Evolutionary conservation across 2,888 invertebrate genomes (phyloP).

Genomic region (Cynaeus angustus): DNA sequence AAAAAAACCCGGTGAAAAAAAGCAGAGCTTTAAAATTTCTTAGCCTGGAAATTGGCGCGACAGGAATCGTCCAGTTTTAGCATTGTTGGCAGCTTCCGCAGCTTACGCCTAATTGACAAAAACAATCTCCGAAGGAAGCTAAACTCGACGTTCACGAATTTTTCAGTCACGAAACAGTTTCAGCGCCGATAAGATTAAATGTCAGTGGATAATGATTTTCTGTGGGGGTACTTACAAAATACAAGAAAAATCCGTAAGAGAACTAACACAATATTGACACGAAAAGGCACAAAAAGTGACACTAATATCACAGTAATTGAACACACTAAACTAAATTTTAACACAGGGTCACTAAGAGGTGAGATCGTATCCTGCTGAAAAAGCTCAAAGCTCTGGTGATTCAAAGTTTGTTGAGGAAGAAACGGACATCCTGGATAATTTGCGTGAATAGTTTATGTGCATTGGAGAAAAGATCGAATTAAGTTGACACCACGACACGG

Average conservation of each 20-base stretch:
- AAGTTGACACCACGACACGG: constrained; percentile 37
- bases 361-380: constrained; percentile 14
- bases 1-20: constrained; percentile 7
- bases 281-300: constrained; percentile 41
- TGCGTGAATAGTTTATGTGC: constrained; percentile 27
- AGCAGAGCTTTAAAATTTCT: constrained; percentile 17
- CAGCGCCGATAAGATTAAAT: constrained; percentile 42
- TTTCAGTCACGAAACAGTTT: constrained; percentile 47
- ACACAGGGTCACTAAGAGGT: constrained; percentile 14
- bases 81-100: constrained; percentile 25
- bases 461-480: too few species aligned
- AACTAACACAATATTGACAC: constrained; percentile 44
- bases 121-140: constrained; percentile 23
- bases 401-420: constrained; percentile 6
- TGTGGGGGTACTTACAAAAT: constrained; percentile 34
- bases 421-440: constrained; percentile 12
- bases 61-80: constrained; percentile 7
- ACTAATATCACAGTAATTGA: constrained; percentile 47
- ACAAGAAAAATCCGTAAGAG: constrained; percentile 35
- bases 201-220: constrained; percentile 41
- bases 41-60: background rate
- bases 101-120: constrained; percentile 14
- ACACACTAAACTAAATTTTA: constrained; percentile 32
- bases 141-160: constrained; percentile 32
- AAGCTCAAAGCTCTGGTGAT: constrained; percentile 17